Conservation (phyloP, 2,888 invertebrate species). For the Elegia similella region DNA sequence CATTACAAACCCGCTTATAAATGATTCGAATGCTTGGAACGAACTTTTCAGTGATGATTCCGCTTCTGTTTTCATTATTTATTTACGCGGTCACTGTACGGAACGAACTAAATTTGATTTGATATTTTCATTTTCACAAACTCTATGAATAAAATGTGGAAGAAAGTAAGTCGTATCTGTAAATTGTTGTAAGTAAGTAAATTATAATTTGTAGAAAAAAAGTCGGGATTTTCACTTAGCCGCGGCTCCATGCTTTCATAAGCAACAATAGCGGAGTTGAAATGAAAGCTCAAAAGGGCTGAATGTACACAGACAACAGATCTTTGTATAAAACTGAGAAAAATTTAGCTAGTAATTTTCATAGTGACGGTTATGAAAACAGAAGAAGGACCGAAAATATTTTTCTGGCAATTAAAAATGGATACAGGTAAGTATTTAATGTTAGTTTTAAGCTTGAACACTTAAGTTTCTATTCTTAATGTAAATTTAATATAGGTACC, state of each 20-base stretch:
- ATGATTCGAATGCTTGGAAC: conserved; percentile 22
- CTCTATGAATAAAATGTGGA: not conserved
- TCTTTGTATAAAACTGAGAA: not conserved
- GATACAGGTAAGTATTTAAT: not conserved
- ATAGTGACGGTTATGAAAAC: not conserved
- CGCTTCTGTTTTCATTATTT: conserved; percentile 57
- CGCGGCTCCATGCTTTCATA: conserved; percentile 38
- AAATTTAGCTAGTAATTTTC: not conserved
- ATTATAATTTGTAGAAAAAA: not conserved
- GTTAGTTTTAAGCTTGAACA: no score
- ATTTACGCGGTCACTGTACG: conserved; percentile 51
- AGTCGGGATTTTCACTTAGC: conserved; percentile 22
- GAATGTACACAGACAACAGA: conserved; percentile 27
- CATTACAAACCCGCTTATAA: conserved; percentile 20
- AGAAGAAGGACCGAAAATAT: not conserved
- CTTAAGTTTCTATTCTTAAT: no score
- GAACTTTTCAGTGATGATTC: conserved; percentile 63
- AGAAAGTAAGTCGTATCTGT: not conserved
- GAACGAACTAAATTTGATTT: conserved; percentile 40
- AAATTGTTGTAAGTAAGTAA: not conserved
- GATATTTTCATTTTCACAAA: conserved; percentile 15
- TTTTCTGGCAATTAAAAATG: not conserved
- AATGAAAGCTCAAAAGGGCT: conserved; percentile 39
- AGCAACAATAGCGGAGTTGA: conserved; percentile 40
- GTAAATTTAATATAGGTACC: no score